Conservation (phyloP, 2,797 vertebrate species). For the Parauchenoglanis ngamensis region DNA sequence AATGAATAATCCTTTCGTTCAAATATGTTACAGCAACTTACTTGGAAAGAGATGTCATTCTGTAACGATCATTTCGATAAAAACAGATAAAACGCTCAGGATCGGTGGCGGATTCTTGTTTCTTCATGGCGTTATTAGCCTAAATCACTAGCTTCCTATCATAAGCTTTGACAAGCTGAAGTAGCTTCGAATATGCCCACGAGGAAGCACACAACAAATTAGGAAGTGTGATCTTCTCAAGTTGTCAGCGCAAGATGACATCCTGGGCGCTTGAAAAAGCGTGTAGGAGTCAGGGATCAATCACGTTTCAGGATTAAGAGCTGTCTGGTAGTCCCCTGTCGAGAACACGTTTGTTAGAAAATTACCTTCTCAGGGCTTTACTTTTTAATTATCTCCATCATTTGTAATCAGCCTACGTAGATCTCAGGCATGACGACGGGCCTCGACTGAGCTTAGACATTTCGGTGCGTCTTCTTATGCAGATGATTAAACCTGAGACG, state of each 20-base stretch:
- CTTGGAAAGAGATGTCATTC: not conserved
- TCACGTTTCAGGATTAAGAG: constrained; percentile 73
- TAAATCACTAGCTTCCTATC: constrained; percentile 49
- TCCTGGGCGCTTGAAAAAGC: constrained; percentile 55
- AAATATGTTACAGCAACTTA: not conserved
- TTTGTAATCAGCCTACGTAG: constrained; percentile 50
- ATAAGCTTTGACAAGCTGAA: constrained; percentile 26
- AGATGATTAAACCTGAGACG: constrained; percentile 32
- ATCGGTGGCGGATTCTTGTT: constrained; percentile 15
- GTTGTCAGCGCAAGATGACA: constrained; percentile 66
- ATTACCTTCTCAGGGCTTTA: constrained; percentile 40
- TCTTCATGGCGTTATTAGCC: constrained; percentile 39
- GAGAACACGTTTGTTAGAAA: constrained; percentile 47
- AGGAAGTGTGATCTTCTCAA: constrained; percentile 68
- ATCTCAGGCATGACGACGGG: constrained; percentile 22
- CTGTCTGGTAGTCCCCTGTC: constrained; percentile 66
- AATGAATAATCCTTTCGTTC: not conserved
- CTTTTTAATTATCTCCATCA: constrained; percentile 52
- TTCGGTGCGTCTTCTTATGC: constrained; percentile 14
- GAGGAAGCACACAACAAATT: constrained; percentile 72
- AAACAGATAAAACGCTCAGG: not conserved
- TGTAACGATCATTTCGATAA: not conserved
- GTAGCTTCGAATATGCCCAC: constrained; percentile 67
- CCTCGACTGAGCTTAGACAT: constrained; percentile 40
- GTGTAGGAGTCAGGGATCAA: constrained; percentile 68